Conservation (phyloP, 92 coral and sea anemone species). For the Palythoa grandiflora region DNA sequence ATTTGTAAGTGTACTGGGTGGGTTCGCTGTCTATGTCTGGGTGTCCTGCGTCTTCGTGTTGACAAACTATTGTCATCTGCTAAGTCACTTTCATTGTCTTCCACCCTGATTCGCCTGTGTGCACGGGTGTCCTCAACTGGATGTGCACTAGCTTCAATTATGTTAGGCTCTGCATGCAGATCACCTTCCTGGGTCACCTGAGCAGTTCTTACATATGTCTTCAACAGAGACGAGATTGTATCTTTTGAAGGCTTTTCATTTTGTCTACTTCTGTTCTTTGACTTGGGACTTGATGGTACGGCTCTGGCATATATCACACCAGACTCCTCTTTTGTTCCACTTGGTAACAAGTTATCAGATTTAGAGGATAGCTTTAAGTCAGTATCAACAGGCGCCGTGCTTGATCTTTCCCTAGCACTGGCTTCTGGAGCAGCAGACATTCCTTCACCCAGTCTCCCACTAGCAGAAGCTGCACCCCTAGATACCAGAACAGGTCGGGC, state of each 20-base stretch:
- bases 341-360: neutral
- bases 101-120: slow-evolving; percentile 23
- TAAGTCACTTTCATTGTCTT: slow-evolving; percentile 21
- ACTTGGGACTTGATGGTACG: slow-evolving; percentile 32
- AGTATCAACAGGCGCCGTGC: slow-evolving; percentile 16
- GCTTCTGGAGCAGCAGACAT: neutral
- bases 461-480: slow-evolving; percentile 31
- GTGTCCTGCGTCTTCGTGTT: slow-evolving; percentile 27
- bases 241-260: slow-evolving; percentile 20
- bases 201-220: slow-evolving; percentile 40
- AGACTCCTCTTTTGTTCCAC: neutral
- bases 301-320: slow-evolving; percentile 42
- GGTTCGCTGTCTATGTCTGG: slow-evolving; percentile 52
- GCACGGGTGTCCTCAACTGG: slow-evolving; percentile 26
- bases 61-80: neutral
- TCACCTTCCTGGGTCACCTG: slow-evolving; percentile 17
- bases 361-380: slow-evolving; percentile 1
- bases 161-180: neutral
- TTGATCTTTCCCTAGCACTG: slow-evolving; percentile 1
- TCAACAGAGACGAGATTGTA: slow-evolving; percentile 37
- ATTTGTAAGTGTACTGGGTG: slow-evolving; percentile 85
- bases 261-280: neutral
- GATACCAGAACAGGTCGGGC: slow-evolving; percentile 26
- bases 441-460: slow-evolving; percentile 15
- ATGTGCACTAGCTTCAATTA: slow-evolving; percentile 29